A percentile compares a stretch with the other conserved stretches of the same genome.
Conservation (phyloP, 1,140 invertebrate species). For the Zophobas morio region DNA sequence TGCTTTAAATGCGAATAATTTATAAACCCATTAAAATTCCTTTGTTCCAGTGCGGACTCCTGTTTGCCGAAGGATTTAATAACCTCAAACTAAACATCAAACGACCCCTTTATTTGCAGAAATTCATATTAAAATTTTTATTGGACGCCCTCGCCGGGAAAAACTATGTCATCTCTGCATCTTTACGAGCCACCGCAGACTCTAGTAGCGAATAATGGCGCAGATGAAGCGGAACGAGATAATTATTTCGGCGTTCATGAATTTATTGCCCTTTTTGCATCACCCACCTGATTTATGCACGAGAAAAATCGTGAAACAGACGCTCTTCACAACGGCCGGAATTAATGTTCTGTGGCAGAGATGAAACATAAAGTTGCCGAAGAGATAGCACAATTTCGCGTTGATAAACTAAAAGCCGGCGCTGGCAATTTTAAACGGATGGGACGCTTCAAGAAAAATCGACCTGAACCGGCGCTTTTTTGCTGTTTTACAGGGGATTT, state of each 20-base stretch:
- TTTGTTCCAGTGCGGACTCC: conserved; percentile 10
- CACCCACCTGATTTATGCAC: conserved; percentile 26
- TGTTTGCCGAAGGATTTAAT: conserved; percentile 34
- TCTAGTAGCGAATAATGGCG: conserved; percentile 4
- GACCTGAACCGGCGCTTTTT: not conserved
- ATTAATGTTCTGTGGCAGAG: conserved; percentile 48
- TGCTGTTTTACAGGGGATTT: not conserved
- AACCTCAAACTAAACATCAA: conserved; percentile 8
- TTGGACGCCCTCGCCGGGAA: not conserved
- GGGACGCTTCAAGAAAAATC: not conserved
- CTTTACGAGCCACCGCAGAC: not conserved
- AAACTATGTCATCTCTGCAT: conserved; percentile 5
- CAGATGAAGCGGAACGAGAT: not conserved
- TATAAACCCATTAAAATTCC: conserved; percentile 27
- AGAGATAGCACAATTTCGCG: conserved; percentile 16
- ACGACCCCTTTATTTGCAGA: not conserved
- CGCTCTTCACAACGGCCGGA: conserved; percentile 30
- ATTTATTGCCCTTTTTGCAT: conserved; percentile 12
- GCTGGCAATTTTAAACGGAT: conserved; percentile 27
- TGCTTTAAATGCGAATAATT: conserved; percentile 27
- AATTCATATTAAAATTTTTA: conserved; percentile 17
- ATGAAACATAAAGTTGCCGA: conserved; percentile 41
- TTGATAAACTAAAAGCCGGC: conserved; percentile 34
- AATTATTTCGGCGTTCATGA: conserved; percentile 20
- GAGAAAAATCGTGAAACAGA: conserved; percentile 43